Evolutionary conservation across 2,797 vertebrate genomes (phyloP), one percentile per base, ranked within the genome.

Genomic region (Chaetodon trifasciatus): DNA sequence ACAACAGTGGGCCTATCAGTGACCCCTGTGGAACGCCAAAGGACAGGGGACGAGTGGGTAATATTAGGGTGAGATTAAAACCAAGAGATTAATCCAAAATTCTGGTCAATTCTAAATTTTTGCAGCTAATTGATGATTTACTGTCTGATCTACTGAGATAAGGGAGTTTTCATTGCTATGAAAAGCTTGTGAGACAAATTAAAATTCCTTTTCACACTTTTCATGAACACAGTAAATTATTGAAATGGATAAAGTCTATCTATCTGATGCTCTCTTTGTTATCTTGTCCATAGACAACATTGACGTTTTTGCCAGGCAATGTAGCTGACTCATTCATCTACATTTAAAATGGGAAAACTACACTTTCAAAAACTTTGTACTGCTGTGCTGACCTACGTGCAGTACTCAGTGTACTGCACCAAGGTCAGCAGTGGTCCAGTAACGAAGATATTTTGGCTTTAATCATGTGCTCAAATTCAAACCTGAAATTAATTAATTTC

Each of bases 401-500:
- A 32, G 28, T 32, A 49, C 60, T 46, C 3, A 68, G 4, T 42
- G 1, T 39, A 32, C 24, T 47, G 17, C 42, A 61, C 39, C 40
- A 70, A 55, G 49, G 61, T 56, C 40, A 61, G 7, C 24, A 16
- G 13, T 21, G 35, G n/a, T 32, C 1, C 12, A 62, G 21, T 63
- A 15, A 58, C 53, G 55, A 28, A 47, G 8, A 19, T 21, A 0
- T 68, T 44, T 23, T 67, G 10, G 39, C n/a, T 57, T 58, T 56
- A 35, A 53, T 76, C 10, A 61, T 56, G 12, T 44, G 42, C 8
- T 13, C 13, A 44, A 44, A 70, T 44, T 74, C n/a, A 35, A 42
- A 60, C 32, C 16, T 5, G 12, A 66, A 76, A 70, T 62, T 5
- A 42, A 28, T 68, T 47, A 58, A 58, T 55, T 52, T 68, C 24